phyloP scores from a whole-genome alignment of 2,888 invertebrate genomes.

The Lasioglossum lativentre region DNA sequence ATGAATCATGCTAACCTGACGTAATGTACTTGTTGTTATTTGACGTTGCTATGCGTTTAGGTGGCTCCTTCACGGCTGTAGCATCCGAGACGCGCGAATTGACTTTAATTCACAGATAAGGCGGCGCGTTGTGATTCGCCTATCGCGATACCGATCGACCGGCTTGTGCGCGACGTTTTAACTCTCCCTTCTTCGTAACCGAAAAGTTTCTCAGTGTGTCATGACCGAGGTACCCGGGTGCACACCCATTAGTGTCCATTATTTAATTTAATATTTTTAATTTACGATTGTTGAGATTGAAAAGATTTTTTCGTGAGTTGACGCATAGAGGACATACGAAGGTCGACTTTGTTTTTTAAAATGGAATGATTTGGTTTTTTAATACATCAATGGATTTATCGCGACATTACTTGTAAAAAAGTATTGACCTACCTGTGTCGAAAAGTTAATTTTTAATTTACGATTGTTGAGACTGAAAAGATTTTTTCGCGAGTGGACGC shows the following conservation, averaged over 20 bases:
- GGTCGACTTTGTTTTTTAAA: no score
- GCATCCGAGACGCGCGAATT: constrained; percentile 60
- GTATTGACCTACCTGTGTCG: no score
- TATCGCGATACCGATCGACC: constrained; percentile 1
- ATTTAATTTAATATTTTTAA: not conserved
- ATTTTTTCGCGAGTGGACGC: no score
- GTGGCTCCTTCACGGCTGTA: constrained; percentile 39
- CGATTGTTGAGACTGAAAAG: no score
- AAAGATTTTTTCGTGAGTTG: no score
- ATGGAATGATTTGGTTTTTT: no score
- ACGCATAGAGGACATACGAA: no score
- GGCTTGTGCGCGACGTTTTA: not conserved
- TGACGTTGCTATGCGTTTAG: constrained; percentile 67
- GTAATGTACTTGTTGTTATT: constrained; percentile 69
- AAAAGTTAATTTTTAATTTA: not conserved
- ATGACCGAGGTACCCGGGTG: no score
- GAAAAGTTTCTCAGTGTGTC: not conserved
- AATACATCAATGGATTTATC: no score
- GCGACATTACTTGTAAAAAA: no score
- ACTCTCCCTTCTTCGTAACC: not conserved
- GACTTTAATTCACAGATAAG: constrained; percentile 49
- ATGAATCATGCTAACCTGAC: constrained; percentile 71
- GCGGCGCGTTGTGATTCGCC: constrained; percentile 29
- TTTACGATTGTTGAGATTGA: no score
- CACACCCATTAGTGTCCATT: no score